Evolutionary conservation across 2,888 invertebrate species (phyloP), one percentile per base, ranked within the genome.

Genomic region (Prosapia bicincta): DNA sequence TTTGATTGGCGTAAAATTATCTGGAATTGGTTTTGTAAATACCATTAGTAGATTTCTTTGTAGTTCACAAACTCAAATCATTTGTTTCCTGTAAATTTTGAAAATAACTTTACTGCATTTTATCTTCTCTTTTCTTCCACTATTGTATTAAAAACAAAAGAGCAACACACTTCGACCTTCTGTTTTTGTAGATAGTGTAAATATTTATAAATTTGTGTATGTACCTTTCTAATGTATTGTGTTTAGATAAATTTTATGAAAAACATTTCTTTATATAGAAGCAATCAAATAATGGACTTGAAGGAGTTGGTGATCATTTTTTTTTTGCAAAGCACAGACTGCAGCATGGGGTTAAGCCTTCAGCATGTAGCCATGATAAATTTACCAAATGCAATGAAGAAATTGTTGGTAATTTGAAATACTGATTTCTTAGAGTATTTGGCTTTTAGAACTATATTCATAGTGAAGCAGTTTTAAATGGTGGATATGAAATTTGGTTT

Each of bases 281-380:
- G 15, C 32, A 38, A 38, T 38, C 10, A 25, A 72, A 67, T 24
- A 28, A 74, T 77, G 77, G 80, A 79, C 81, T 81, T 80, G 80
- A 77, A 79, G 80, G 80, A 80, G 77, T 72, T 74, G 79, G 75
- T 77, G 68, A 30, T 30, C 9, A 30, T 30, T 70, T 69, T 43
- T 77, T 74, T 69, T 67, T 74, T 78, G 77, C 77, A 75, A 78
- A 79, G 81, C 81, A 81, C 81, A 80, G 81, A 81, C 81, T 79
- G 81, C 81, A 81, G 81, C 81, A 81, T 81, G 81, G 80, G 81
- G 81, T 67, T 24, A n/a, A 30, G 38, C 65, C 72, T 76, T 68
- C 76, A 69, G 76, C 76, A 76, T 76, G 76, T 76, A 72, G 72
- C 30, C 23, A 26, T 20, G 24, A 32, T 26, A 25, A 32, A 75